These are phyloP conservation scores for Ranitomeya imitator DNA, from an alignment of 2,113 vertebrate species.

Conservation along the genomic window DNA sequence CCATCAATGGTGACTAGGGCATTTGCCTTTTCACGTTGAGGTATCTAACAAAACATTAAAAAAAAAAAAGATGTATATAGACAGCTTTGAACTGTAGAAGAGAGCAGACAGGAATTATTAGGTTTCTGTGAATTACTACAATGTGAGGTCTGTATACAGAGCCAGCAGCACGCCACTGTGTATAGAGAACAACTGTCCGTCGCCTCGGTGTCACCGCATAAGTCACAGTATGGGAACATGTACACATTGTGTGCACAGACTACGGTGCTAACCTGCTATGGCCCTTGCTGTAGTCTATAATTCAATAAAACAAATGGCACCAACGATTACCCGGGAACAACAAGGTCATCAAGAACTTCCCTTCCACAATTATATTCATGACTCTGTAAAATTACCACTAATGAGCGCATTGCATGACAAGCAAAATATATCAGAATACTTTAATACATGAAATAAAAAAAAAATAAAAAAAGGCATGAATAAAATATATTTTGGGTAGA, in stretches of 20 bases:
- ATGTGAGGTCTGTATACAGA: too few species aligned
- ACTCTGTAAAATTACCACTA: neutral
- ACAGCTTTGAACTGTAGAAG: neutral
- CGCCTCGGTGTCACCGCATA: too few species aligned
- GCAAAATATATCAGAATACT: neutral
- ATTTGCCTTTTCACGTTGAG: neutral
- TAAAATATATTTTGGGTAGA: too few species aligned
- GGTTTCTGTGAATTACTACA: neutral
- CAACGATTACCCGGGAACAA: neutral
- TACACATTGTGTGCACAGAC: too few species aligned
- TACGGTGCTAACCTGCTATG: neutral
- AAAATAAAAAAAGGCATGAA: too few species aligned
- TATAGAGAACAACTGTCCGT: neutral
- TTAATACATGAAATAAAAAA: neutral
- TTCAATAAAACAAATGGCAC: constrained; percentile 3
- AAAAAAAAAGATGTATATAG: neutral
- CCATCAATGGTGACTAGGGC: neutral
- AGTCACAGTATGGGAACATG: too few species aligned
- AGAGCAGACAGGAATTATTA: neutral
- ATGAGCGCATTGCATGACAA: constrained; percentile 36
- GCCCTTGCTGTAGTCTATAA: neutral
- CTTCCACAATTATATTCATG: neutral
- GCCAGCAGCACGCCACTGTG: neutral
- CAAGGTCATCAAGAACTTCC: neutral
- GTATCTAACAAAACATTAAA: neutral